Evolutionary conservation across 2,113 vertebrate genomes (phyloP).

Genomic region (Antechinus stuartii): DNA sequence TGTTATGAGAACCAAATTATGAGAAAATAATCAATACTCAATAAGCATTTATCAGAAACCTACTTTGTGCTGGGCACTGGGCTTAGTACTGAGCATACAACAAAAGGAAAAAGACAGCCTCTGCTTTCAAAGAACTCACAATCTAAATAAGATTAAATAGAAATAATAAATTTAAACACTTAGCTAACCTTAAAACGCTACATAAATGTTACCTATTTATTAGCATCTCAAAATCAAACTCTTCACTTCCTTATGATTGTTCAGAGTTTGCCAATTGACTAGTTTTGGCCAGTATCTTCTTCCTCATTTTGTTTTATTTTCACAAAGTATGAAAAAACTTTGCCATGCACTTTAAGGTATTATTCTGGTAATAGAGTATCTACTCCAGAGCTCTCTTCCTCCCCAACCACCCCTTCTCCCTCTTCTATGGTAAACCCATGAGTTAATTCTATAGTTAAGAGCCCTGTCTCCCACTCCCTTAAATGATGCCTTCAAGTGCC

Average conservation of each 20-base stretch:
- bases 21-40: neutral
- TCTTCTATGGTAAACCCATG: neutral
- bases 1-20: neutral
- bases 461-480: slow-evolving; percentile 5
- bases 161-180: neutral
- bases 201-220: neutral
- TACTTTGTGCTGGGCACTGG: neutral
- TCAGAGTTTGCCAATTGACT: neutral
- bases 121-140: neutral
- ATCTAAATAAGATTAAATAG: neutral
- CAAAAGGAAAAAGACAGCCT: neutral
- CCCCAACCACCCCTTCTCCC: accelerated
- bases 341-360: neutral
- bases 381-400: neutral
- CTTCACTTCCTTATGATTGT: neutral
- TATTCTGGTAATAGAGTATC: neutral
- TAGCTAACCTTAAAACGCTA: neutral
- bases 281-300: neutral
- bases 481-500: neutral
- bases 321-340: neutral
- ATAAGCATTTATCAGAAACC: neutral
- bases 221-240: neutral
- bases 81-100: neutral
- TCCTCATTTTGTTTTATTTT: neutral
- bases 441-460: neutral